A percentile compares a stretch with the other conserved stretches of the same genome.
Evolutionary conservation across 2,113 vertebrate species (phyloP).

Genomic region (Mirounga angustirostris): DNA sequence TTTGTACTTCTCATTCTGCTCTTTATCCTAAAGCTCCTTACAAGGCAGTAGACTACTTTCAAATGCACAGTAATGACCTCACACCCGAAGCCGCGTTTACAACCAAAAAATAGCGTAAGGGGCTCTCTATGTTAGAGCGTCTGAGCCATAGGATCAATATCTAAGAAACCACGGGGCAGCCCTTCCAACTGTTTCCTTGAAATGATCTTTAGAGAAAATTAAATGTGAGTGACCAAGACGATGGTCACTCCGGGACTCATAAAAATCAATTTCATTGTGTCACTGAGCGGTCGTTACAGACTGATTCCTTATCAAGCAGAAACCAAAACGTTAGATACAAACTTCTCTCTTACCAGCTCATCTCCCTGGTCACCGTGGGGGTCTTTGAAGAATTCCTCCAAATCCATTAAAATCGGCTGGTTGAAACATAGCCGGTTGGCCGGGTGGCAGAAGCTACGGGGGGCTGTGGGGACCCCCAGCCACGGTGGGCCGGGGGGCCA

Average conservation of each 20-base stretch:
- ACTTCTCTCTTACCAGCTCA: background rate
- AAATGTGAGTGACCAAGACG: background rate
- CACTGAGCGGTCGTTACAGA: background rate
- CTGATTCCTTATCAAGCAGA: background rate
- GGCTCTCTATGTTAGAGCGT: fast-evolving
- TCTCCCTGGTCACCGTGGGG: background rate
- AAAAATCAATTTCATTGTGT: background rate
- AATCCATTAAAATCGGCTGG: background rate
- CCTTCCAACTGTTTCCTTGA: fast-evolving
- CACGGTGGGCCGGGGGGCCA: too few relatives aligned
- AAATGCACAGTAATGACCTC: fast-evolving
- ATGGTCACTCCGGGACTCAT: background rate
- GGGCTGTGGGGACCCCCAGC: background rate
- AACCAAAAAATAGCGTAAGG: fast-evolving
- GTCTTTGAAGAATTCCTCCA: background rate
- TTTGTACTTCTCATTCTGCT: background rate
- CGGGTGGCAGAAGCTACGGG: background rate
- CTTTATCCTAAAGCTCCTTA: background rate
- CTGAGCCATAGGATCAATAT: fast-evolving
- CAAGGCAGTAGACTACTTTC: fast-evolving
- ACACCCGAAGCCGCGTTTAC: background rate
- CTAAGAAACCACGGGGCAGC: background rate
- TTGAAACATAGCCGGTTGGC: background rate
- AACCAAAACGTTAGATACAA: background rate
- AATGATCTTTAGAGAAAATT: background rate